Evolutionary conservation across 2,888 invertebrate genomes (phyloP).

Genomic region (Macaria notata): DNA sequence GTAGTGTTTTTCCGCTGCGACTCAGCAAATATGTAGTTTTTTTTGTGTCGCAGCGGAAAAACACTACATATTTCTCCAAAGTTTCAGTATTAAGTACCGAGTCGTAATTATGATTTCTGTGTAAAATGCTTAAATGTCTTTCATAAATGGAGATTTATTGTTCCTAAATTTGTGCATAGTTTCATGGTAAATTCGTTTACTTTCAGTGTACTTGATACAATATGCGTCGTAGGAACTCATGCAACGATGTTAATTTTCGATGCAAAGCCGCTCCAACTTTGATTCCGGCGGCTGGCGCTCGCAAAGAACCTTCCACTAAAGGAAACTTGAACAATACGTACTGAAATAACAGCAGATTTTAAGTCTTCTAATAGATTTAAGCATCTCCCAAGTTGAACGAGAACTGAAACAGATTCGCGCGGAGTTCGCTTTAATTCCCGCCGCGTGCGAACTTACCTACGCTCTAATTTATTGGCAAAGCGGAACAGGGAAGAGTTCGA

Average conservation of each 20-base stretch:
- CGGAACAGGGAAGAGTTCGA: constrained; percentile 59
- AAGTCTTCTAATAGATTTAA: constrained; percentile 43
- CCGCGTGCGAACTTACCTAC: constrained; percentile 52
- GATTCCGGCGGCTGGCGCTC: neutral
- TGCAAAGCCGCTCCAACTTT: constrained; percentile 3
- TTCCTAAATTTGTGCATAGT: too few species aligned
- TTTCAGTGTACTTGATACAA: too few species aligned
- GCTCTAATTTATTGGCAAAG: constrained; percentile 67
- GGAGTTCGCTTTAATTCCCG: constrained; percentile 50
- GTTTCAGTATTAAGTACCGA: too few species aligned
- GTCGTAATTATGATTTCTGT: too few species aligned
- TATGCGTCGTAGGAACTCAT: neutral
- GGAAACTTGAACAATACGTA: constrained; percentile 19
- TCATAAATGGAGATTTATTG: too few species aligned
- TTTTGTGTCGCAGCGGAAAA: too few species aligned
- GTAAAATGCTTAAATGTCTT: too few species aligned
- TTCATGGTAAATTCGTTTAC: too few species aligned
- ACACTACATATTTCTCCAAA: too few species aligned
- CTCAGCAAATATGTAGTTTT: too few species aligned
- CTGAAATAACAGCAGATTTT: constrained; percentile 29
- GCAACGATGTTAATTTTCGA: neutral
- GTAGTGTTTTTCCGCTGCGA: too few species aligned
- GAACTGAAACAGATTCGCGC: constrained; percentile 47
- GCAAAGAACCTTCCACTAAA: constrained; percentile 1
- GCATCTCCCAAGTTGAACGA: constrained; percentile 41